Conservation (phyloP, 2,797 vertebrate species). For the Gallinago solitaria region DNA sequence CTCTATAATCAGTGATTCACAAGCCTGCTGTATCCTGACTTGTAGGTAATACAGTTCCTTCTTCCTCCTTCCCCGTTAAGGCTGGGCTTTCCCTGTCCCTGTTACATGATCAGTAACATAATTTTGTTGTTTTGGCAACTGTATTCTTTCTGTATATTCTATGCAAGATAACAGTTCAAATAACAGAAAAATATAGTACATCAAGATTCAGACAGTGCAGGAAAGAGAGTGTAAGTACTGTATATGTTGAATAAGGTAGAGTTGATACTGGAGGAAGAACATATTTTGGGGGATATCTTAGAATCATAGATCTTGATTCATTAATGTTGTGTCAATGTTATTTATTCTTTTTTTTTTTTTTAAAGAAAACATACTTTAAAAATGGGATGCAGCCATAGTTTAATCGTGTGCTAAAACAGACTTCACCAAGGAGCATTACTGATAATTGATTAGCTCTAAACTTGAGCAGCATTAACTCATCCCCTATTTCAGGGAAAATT, state of each 20-base stretch:
- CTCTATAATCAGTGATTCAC: background rate
- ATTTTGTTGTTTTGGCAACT: background rate
- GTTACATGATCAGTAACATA: background rate
- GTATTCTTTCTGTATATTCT: background rate
- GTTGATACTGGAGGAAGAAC: background rate
- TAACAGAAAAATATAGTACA: background rate
- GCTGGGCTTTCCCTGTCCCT: background rate
- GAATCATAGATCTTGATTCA: background rate
- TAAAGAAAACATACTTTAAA: background rate
- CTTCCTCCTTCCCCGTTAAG: background rate
- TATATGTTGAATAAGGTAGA: background rate
- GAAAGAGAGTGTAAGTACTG: background rate
- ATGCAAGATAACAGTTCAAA: background rate
- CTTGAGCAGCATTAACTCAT: background rate
- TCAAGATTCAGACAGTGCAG: background rate
- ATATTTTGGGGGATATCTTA: background rate
- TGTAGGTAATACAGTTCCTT: background rate
- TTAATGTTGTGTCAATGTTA: background rate
- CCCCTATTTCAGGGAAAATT: slow-evolving; percentile 6
- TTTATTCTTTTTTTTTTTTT: background rate
- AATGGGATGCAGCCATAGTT: background rate
- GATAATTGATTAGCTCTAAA: slow-evolving; percentile 30
- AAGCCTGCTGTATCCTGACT: background rate
- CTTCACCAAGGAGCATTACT: background rate
- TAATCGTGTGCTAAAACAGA: background rate